Evolutionary conservation across 2,113 vertebrate genomes (phyloP).

Genomic region (Ictalurus furcatus): DNA sequence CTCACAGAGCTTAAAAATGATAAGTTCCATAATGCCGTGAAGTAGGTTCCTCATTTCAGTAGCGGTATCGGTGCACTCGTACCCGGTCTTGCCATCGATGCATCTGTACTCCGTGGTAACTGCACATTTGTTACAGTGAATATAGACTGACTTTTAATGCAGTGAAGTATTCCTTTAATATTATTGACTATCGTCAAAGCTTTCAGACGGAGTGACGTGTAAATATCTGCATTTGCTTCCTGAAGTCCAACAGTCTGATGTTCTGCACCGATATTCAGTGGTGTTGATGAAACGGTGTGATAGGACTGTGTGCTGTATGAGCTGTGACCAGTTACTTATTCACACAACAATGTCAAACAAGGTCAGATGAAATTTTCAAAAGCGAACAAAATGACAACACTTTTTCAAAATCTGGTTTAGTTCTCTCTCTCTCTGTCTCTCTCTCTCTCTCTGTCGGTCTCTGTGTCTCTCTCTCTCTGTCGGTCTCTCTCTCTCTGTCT

Average conservation of each 20-base stretch:
- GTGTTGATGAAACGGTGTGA: not conserved
- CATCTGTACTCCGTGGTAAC: not conserved
- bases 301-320: not conserved
- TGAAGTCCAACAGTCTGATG: not conserved
- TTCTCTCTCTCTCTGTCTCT: too few species aligned
- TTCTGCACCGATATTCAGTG: not conserved
- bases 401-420: not conserved
- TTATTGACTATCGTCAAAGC: not conserved
- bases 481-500: too few species aligned
- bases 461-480: too few species aligned
- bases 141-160: not conserved
- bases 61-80: not conserved
- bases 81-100: not conserved
- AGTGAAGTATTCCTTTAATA: not conserved
- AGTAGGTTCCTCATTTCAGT: not conserved
- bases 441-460: too few species aligned
- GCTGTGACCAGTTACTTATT: not conserved
- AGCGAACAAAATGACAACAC: not conserved
- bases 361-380: not conserved
- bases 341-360: not conserved
- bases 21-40: not conserved
- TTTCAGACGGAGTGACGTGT: not conserved
- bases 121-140: not conserved
- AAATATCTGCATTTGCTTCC: not conserved
- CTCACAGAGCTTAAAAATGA: not conserved